Evolutionary conservation across 1,140 invertebrate genomes (phyloP).

Genomic region (Leptoteleia sp.): DNA sequence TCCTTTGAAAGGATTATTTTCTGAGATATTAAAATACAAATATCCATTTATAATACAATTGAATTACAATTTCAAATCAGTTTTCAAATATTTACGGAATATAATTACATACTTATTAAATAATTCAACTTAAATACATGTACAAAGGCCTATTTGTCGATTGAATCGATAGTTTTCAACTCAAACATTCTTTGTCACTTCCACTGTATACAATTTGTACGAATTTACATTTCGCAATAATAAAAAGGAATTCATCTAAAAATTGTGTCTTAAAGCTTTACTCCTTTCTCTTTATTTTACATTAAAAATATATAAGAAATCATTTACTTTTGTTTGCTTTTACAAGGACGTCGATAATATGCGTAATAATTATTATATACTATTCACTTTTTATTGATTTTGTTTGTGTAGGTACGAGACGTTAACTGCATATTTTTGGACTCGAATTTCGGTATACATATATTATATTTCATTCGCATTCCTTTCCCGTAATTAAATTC

Average conservation of each 20-base stretch:
- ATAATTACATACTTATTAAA: too few relatives aligned
- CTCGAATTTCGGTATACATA: slow-evolving; percentile 14
- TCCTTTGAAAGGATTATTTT: too few relatives aligned
- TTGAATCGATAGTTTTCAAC: too few relatives aligned
- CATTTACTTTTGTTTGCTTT: neutral
- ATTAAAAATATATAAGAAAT: slow-evolving; percentile 11
- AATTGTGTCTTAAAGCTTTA: too few relatives aligned
- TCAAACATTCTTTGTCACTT: too few relatives aligned
- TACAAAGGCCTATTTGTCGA: too few relatives aligned
- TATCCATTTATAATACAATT: too few relatives aligned
- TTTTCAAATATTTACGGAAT: too few relatives aligned
- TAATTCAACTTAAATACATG: too few relatives aligned
- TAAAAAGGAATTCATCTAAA: slow-evolving; percentile 2
- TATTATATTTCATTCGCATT: too few relatives aligned
- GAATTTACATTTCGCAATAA: neutral
- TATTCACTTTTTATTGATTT: slow-evolving; percentile 2
- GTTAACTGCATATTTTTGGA: slow-evolving; percentile 1
- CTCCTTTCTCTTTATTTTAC: neutral
- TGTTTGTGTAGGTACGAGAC: neutral
- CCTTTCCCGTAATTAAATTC: slow-evolving; percentile 5
- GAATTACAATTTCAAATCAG: too few relatives aligned
- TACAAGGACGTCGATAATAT: neutral
- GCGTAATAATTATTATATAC: neutral
- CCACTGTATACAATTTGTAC: neutral
- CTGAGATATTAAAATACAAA: too few relatives aligned